Evolutionary conservation across 35 echinoderm and acorn worm genomes (phyloP).

Genomic region (Stichopus chloronotus): DNA sequence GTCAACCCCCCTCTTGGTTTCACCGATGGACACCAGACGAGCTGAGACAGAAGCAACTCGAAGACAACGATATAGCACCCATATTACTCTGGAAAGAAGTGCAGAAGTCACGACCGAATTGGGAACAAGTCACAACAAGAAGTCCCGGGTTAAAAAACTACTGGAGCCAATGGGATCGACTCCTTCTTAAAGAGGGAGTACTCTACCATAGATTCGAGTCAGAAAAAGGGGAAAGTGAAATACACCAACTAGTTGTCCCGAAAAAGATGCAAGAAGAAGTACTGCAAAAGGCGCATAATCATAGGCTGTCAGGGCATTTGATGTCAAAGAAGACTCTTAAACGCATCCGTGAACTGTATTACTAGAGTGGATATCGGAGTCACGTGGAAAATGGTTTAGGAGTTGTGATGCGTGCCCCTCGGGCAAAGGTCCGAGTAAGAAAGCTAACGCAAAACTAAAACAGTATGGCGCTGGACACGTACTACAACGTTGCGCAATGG

Average conservation of each 20-base stretch:
- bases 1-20: neutral
- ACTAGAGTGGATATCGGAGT: slow-evolving; percentile 40
- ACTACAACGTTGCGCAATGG: slow-evolving; percentile 50
- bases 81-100: slow-evolving; percentile 20
- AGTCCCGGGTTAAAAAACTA: neutral
- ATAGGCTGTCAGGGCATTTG: slow-evolving; percentile 56
- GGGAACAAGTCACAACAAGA: neutral
- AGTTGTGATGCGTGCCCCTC: slow-evolving; percentile 58
- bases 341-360: slow-evolving; percentile 46
- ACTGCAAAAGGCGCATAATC: slow-evolving; percentile 45
- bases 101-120: slow-evolving; percentile 12
- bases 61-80: neutral
- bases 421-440: slow-evolving; percentile 54
- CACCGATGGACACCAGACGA: neutral
- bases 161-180: slow-evolving; percentile 61
- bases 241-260: too few species aligned
- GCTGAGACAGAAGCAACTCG: neutral
- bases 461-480: slow-evolving; percentile 41
- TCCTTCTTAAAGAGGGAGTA: slow-evolving; percentile 49
- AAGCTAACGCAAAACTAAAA: neutral
- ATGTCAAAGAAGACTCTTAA: slow-evolving; percentile 54
- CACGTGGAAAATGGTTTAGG: slow-evolving; percentile 52
- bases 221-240: too few species aligned
- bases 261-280: slow-evolving; percentile 34
- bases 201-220: slow-evolving; percentile 48